Evolutionary conservation across 2,888 invertebrate genomes (phyloP).

Genomic region (Hypomecis atomaria): DNA sequence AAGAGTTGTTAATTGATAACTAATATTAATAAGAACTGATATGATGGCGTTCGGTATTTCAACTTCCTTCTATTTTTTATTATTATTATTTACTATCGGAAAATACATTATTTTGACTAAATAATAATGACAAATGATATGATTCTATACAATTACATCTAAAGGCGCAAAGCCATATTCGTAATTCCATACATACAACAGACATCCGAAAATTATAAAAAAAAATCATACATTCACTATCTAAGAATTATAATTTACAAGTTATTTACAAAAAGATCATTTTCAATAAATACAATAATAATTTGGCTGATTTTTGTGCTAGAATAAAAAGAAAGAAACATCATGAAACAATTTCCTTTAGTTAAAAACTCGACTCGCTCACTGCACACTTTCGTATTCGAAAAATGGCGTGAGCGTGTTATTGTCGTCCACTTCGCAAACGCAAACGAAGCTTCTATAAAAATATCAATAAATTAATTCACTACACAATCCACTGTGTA

Average conservation of each 20-base stretch:
- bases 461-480: conserved; percentile 61
- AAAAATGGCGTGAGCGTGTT: conserved; percentile 39
- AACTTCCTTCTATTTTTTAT: conserved; percentile 7
- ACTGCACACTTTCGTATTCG: conserved; percentile 28
- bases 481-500: conserved; percentile 48
- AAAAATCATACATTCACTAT: conserved; percentile 72
- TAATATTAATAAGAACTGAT: background rate
- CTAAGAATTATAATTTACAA: conserved; percentile 77
- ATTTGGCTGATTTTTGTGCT: conserved; percentile 68
- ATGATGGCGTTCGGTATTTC: background rate
- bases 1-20: background rate
- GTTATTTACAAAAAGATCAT: conserved; percentile 75
- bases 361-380: conserved; percentile 21
- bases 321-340: conserved; percentile 32
- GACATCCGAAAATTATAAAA: conserved; percentile 47
- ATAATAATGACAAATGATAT: conserved; percentile 32
- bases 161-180: conserved; percentile 44
- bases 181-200: conserved; percentile 45
- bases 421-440: conserved; percentile 69
- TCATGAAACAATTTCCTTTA: conserved; percentile 41
- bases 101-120: conserved; percentile 8
- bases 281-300: conserved; percentile 73
- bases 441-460: conserved; percentile 40
- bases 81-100: background rate
- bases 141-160: conserved; percentile 26